Evolutionary conservation across 2,113 vertebrate genomes (phyloP), one percentile per base, ranked within the genome.

Genomic region (Pangasianodon gigas): DNA sequence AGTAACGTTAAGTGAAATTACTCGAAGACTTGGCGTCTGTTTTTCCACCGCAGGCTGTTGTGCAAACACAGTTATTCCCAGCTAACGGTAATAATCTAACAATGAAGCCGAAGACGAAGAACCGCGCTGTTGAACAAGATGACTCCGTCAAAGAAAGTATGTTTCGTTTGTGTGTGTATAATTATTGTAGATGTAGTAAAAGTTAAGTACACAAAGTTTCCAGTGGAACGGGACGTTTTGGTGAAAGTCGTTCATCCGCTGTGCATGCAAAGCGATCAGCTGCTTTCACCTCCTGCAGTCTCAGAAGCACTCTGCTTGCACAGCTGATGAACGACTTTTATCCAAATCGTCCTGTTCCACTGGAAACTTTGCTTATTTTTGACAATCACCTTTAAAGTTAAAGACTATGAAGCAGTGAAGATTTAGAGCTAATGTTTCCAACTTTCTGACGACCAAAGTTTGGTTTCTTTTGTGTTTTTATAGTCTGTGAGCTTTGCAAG

Each of bases 401-500:
- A 19, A 41, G 21, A 77, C 2, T 21, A 48, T 46, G 19, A 79
- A 79, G 37, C 37, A 48, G 4, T 14, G 4, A 10, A 9, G 29
- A 56, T 54, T 56, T 32, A 21, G 2, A 56, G 51, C n/a, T 41
- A 10, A 11, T 58, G 9, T 83, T 54, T 41, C 8, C 4, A 6
- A 16, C 0, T 3, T 74, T 52, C 52, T 80, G 13, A n/a, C 14
- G 5, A 51, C 46, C 48, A 51, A 52, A n/a, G 0, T 29, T 11
- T 74, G 16, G 6, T 62, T 4, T 82, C 1, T 56, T 10, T 46
- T 77, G 1, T 83, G 0, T 87, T 21, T 77, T 84, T 95, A 90
- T 90, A 99, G 98, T 92, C 80, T 99, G 98, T 94, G 95, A 93
- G 92, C 95, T 99, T 85, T 99, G 98, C 94, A 96, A 96, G 90